Conservation (phyloP, 2,113 vertebrate genomes). For the Rhineura floridana region DNA sequence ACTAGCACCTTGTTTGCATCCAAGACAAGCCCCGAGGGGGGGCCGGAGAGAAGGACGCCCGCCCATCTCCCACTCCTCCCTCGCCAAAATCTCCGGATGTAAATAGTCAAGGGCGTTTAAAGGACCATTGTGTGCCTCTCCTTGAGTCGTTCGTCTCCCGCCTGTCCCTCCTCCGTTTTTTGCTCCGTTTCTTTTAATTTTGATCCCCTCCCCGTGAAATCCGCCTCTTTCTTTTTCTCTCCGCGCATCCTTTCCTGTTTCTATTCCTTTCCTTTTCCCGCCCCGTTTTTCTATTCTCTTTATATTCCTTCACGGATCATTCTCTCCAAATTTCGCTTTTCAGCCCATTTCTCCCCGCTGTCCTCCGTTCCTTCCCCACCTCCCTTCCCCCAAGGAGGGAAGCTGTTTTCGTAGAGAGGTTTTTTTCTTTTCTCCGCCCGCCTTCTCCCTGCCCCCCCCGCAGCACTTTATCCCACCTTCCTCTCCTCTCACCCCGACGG, state of each 20-base stretch:
- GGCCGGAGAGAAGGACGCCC: background rate
- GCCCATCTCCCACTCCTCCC: background rate
- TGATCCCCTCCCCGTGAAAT: no score
- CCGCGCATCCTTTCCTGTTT: background rate
- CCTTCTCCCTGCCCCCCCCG: background rate
- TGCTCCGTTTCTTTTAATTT: background rate
- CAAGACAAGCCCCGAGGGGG: background rate
- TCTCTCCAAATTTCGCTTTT: background rate
- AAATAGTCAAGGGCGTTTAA: slow-evolving; percentile 44
- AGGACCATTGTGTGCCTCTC: slow-evolving; percentile 20
- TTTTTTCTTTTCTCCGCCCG: background rate
- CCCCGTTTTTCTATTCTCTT: background rate
- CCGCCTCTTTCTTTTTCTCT: no score
- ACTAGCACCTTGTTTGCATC: background rate
- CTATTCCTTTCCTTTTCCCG: no score
- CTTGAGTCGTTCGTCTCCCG: background rate
- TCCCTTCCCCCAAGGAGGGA: background rate
- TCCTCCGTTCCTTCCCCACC: background rate
- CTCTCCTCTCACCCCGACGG: background rate
- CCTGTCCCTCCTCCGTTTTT: background rate
- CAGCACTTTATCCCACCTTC: background rate
- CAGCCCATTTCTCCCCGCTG: background rate
- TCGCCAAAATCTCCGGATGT: background rate
- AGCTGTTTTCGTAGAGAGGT: background rate
- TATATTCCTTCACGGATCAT: background rate